Base-by-base conservation (phyloP, 2,888 invertebrate genomes). In the Yponomeuta cagnagella region DNA sequence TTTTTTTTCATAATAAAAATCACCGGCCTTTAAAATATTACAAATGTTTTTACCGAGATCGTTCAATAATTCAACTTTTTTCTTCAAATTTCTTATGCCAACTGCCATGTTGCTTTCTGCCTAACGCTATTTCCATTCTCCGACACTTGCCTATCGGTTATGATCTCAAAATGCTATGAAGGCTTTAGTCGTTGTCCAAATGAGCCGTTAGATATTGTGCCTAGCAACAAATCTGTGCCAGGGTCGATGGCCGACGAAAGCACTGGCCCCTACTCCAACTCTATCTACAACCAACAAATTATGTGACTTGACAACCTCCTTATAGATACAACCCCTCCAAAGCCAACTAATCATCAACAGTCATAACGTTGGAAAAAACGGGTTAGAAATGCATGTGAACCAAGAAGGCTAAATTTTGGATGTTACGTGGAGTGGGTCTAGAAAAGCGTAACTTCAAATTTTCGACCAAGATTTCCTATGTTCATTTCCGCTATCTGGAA, bases 221-320 rank as follows among this genome's bases (percentile, higher is more conserved):
- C 77, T 83, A 82, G 86, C 82, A 85, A 86, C 88, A 77, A 84
- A 82, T 81, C 81, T 76, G 63, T 76, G 76, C 73, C 77, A 83
- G 84, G 91, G 90, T 91, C 90, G 86, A 86, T 80, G 92, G 75
- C 91, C 90, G 86, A 81, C 82, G 84, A 88, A 88, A 89, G 88
- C 85, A 75, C 75, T 74, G 77, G 72, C 74, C 81, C 31, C 52
- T 58, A 58, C 52, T 58, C 15, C 15, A 58, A 15, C 52, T 58
- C 5, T 58, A 3, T 58, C 52, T 58, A 58, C 52, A 15, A 58
- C 15, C 15, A 12, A 58, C 12, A 12, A 58, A 58, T 58, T 12
- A 58, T 58, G 52, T 58, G 52, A 15, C 52, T 15, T 15, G 52
- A 15, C 12, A 58, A 12, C 52, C 52, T 52, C 52, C 4, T 9